Evolutionary conservation across 2,113 vertebrate genomes (phyloP).

Genomic region (Plecotus auritus): DNA sequence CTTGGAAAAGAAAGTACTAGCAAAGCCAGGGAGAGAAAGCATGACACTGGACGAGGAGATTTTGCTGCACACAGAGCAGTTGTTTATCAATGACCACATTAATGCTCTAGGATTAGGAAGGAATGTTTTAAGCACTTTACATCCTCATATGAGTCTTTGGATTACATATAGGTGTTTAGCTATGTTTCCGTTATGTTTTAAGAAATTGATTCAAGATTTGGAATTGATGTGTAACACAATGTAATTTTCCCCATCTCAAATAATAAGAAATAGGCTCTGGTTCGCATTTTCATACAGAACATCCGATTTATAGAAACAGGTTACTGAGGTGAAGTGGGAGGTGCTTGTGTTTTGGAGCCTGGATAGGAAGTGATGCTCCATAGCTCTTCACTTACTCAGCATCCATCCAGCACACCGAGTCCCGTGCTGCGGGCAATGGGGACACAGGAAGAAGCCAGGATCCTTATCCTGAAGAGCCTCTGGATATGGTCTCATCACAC

Average conservation of each 20-base stretch:
- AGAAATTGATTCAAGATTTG: constrained; percentile 27
- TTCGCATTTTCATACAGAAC: constrained; percentile 6
- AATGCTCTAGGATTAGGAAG: neutral
- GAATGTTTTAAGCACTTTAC: constrained; percentile 15
- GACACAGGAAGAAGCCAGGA: neutral
- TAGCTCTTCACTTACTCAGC: neutral
- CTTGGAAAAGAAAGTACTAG: neutral
- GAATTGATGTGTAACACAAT: neutral
- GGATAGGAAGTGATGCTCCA: neutral
- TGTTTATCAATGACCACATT: neutral
- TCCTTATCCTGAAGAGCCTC: neutral
- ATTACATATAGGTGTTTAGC: neutral
- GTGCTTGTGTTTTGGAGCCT: constrained; percentile 13
- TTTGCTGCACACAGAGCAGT: neutral
- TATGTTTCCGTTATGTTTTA: neutral
- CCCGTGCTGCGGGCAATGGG: neutral
- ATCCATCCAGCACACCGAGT: neutral
- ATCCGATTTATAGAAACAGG: neutral
- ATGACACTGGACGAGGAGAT: neutral
- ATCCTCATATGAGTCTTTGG: neutral
- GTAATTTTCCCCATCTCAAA: constrained; percentile 33
- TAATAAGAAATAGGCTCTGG: neutral
- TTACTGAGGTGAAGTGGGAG: neutral
- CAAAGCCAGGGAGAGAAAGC: neutral
- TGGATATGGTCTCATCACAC: neutral